Conservation (phyloP, 2,888 invertebrate genomes). For the Rotaria magnacalcarata region DNA sequence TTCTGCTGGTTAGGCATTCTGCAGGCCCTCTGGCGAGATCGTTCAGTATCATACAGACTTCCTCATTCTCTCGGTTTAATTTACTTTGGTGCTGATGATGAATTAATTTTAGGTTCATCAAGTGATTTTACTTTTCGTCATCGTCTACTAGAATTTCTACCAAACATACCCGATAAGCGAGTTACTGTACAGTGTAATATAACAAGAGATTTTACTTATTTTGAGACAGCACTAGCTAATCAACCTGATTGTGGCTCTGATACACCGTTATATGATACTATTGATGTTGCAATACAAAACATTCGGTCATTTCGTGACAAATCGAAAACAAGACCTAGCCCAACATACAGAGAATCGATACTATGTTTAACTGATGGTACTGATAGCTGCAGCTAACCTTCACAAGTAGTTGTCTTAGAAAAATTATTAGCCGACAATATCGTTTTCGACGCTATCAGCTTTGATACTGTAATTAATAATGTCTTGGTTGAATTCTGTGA, state of each 20-base stretch:
- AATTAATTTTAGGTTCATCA: neutral
- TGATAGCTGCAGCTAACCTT: too few species aligned
- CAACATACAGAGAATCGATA: constrained; percentile 10
- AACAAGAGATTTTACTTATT: neutral
- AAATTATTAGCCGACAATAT: too few species aligned
- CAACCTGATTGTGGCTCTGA: neutral
- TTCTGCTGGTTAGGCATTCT: too few species aligned
- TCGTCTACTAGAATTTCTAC: neutral
- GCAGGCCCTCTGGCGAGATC: constrained; percentile 31
- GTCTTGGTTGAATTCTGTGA: too few species aligned
- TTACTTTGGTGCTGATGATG: constrained; percentile 11
- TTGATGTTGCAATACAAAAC: neutral
- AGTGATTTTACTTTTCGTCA: neutral
- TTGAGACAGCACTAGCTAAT: constrained; percentile 8
- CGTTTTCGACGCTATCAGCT: too few species aligned
- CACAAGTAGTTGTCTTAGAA: too few species aligned
- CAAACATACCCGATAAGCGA: neutral
- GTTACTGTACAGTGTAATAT: neutral
- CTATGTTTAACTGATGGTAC: neutral
- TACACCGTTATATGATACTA: constrained; percentile 3
- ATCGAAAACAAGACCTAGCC: neutral
- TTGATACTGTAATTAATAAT: too few species aligned
- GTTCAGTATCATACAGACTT: constrained; percentile 9
- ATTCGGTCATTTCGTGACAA: neutral
- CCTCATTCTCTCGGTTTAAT: neutral